phyloP scores from a whole-genome alignment of 2,797 vertebrate species.

The Sitta carolinensis region DNA sequence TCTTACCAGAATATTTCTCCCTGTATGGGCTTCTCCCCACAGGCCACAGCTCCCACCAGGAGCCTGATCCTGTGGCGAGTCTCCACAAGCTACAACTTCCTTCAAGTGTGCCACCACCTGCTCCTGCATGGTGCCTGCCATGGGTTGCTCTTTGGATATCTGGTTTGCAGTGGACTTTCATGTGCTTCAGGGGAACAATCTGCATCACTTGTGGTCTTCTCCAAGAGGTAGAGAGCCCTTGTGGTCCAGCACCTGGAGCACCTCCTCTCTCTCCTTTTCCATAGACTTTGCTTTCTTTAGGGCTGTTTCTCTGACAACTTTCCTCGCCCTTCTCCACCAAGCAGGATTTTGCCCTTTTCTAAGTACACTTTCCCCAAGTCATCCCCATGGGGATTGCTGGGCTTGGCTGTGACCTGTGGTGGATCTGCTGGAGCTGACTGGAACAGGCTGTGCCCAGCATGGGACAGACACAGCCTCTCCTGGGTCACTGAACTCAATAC shows the following conservation, averaged over 20 bases:
- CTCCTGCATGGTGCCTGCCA: fast-evolving
- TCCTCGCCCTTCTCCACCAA: background rate
- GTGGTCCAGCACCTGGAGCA: background rate
- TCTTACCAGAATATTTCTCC: background rate
- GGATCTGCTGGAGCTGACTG: background rate
- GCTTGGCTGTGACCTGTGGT: fast-evolving
- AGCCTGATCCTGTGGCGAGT: background rate
- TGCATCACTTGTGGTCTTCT: background rate
- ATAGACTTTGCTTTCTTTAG: background rate
- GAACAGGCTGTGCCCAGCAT: background rate
- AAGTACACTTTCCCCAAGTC: background rate
- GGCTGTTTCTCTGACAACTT: background rate
- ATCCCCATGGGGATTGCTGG: background rate
- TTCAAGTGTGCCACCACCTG: background rate
- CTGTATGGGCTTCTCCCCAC: background rate
- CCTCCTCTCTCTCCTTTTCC: background rate
- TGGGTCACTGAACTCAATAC: background rate
- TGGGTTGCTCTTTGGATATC: background rate
- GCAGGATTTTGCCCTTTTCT: background rate
- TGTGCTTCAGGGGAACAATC: background rate
- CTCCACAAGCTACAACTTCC: background rate
- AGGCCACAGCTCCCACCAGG: background rate
- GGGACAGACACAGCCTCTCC: background rate
- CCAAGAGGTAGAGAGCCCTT: background rate
- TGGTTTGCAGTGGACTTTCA: background rate